A percentile compares a stretch with the other conserved stretches of the same genome.
Evolutionary conservation across 2,888 invertebrate genomes (phyloP).

Genomic region (Caenorhabditis sulstoni): DNA sequence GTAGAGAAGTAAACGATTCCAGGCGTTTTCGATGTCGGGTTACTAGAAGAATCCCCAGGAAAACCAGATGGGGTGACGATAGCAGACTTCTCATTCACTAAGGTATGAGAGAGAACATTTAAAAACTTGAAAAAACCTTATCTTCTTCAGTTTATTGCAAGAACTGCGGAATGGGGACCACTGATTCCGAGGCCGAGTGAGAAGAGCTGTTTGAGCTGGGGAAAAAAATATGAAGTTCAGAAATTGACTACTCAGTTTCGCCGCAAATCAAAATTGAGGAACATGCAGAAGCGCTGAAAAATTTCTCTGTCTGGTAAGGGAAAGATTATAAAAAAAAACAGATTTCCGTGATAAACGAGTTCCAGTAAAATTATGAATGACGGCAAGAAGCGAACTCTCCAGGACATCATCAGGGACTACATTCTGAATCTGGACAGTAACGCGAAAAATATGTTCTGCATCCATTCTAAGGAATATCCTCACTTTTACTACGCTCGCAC

Average conservation of each 20-base stretch:
- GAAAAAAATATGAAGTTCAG: slow-evolving; percentile 2
- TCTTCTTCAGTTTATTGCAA: slow-evolving; percentile 10
- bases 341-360: no score
- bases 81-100: slow-evolving; percentile 2
- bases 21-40: slow-evolving; percentile 20
- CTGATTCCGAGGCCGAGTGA: slow-evolving; percentile 18
- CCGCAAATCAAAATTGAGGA: neutral
- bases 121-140: neutral
- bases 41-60: neutral
- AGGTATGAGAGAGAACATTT: neutral
- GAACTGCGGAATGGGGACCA: slow-evolving; percentile 8
- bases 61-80: neutral
- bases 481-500: slow-evolving; percentile 11
- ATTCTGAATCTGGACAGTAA: neutral
- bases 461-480: slow-evolving; percentile 2
- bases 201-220: neutral
- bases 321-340: neutral
- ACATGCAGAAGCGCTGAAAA: neutral
- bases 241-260: slow-evolving; percentile 6
- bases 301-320: slow-evolving; percentile 1
- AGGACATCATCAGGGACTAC: slow-evolving; percentile 6
- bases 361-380: neutral
- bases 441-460: slow-evolving; percentile 27
- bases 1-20: neutral
- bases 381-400: neutral